A percentile compares a stretch with the other conserved stretches of the same genome.
Conservation (phyloP, 2,888 invertebrate species). For the Peribatodes rhomboidaria region DNA sequence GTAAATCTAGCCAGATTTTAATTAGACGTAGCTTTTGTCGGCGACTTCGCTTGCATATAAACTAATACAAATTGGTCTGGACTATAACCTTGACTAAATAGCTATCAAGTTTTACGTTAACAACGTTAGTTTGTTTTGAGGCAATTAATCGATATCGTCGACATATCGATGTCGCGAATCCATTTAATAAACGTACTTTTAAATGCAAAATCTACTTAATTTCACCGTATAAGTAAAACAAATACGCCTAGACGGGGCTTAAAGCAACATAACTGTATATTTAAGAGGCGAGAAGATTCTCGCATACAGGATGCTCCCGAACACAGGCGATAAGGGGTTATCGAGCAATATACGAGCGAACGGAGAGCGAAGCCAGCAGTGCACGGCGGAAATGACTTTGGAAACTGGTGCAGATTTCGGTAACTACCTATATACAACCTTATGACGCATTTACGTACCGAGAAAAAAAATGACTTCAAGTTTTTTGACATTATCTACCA, state of each 20-base stretch:
- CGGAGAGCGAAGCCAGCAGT: constrained; percentile 23
- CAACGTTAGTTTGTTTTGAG: no score
- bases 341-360: constrained; percentile 65
- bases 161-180: neutral
- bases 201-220: neutral
- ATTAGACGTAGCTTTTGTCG: constrained; percentile 13
- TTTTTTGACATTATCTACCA: no score
- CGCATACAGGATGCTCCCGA: constrained; percentile 56
- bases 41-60: neutral
- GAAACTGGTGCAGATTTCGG: constrained; percentile 11
- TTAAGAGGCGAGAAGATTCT: constrained; percentile 42
- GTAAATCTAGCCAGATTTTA: constrained; percentile 10
- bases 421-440: neutral
- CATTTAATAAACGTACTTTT: neutral
- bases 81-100: no score
- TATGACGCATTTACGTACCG: neutral
- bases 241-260: constrained; percentile 31
- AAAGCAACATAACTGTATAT: constrained; percentile 40
- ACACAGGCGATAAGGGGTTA: constrained; percentile 67
- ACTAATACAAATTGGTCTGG: neutral
- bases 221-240: constrained; percentile 23
- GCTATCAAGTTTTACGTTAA: no score
- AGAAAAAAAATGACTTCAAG: neutral
- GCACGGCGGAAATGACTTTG: constrained; percentile 33
- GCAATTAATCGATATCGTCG: no score